These are phyloP conservation scores for Rostratula benghalensis DNA, from an alignment of 2,113 vertebrate species.

Conservation along the genomic window DNA sequence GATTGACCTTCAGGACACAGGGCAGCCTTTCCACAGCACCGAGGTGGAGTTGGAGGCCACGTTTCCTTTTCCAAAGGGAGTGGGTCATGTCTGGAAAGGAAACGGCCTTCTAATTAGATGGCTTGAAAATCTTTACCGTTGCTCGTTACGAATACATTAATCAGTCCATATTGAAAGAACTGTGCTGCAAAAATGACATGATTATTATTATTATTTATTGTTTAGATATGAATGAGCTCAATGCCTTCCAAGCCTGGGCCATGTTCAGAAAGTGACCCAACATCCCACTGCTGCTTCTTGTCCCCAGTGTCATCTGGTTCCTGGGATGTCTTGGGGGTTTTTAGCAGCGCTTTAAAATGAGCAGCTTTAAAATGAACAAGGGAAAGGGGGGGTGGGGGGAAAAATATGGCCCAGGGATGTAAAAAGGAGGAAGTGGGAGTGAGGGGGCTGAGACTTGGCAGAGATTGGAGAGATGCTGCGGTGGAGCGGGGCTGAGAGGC, in stretches of 20 bases:
- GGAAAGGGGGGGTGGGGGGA: too few relatives aligned
- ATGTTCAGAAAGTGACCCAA: neutral
- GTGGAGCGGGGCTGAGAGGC: neutral
- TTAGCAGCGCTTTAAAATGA: neutral
- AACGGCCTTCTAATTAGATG: constrained; percentile 4
- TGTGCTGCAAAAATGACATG: neutral
- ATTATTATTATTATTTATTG: constrained; percentile 23
- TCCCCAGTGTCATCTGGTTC: neutral
- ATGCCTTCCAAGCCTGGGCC: neutral
- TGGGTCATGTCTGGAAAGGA: constrained; percentile 34
- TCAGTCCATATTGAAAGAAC: neutral
- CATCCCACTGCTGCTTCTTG: neutral
- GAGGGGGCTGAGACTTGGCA: neutral
- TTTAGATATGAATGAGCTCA: neutral
- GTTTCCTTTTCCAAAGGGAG: constrained; percentile 37
- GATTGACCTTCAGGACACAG: neutral
- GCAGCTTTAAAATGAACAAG: neutral
- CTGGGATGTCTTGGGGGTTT: neutral
- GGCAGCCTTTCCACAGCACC: neutral
- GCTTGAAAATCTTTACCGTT: constrained; percentile 12
- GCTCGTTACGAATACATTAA: neutral
- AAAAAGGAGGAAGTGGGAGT: neutral
- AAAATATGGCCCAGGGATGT: neutral
- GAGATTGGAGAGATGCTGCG: neutral
- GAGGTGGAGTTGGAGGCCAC: neutral